phyloP scores from a whole-genome alignment of 1,140 invertebrate species.

The Tetramorium alpestre region DNA sequence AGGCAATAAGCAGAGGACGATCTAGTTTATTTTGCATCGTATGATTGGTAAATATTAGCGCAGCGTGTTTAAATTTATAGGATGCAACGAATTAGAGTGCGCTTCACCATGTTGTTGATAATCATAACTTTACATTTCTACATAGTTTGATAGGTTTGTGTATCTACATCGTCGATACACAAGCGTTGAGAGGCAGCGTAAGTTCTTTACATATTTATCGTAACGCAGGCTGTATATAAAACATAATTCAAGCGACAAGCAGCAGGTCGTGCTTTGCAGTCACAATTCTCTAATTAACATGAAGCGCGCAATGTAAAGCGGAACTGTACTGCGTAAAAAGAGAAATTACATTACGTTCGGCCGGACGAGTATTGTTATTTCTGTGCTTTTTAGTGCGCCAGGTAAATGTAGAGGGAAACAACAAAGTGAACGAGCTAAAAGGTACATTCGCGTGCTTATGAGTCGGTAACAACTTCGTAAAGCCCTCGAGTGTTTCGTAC shows the following conservation, averaged over 20 bases:
- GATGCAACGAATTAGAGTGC: constrained; percentile 27
- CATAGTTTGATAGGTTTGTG: constrained; percentile 43
- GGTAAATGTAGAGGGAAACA: constrained; percentile 21
- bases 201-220: constrained; percentile 57
- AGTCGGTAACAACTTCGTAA: background rate
- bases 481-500: constrained; percentile 23
- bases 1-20: background rate
- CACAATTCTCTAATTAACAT: constrained; percentile 48
- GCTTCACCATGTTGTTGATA: constrained; percentile 39
- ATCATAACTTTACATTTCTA: constrained; percentile 52
- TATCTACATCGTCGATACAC: constrained; percentile 32
- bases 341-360: constrained; percentile 49
- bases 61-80: constrained; percentile 33
- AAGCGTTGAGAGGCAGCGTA: background rate
- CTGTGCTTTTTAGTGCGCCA: constrained; percentile 28
- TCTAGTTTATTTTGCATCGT: constrained; percentile 35
- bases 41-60: constrained; percentile 34
- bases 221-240: background rate
- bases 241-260: constrained; percentile 43
- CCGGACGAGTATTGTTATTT: constrained; percentile 53
- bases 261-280: constrained; percentile 23
- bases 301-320: constrained; percentile 13
- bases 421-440: constrained; percentile 39
- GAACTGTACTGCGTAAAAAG: constrained; percentile 34
- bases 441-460: constrained; percentile 12